These are phyloP conservation scores for Callipepla squamata DNA, from an alignment of 2,113 vertebrate species.

Conservation along the genomic window DNA sequence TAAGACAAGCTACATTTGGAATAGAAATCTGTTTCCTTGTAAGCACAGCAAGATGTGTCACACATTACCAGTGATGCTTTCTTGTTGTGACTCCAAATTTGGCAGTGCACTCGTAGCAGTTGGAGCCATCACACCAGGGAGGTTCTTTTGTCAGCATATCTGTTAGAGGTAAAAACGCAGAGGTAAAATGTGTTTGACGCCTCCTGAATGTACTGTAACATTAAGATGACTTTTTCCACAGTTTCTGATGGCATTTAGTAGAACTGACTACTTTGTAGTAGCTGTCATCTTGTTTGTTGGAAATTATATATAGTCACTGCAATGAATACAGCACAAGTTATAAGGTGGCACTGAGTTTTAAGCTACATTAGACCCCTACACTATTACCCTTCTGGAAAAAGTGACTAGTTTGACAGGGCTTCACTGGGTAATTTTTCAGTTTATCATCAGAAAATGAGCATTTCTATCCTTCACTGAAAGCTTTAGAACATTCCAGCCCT, in stretches of 20 bases:
- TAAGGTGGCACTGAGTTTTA: not conserved
- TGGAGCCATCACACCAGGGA: slow-evolving; percentile 98
- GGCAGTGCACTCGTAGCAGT: slow-evolving; percentile 95
- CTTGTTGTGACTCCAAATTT: slow-evolving; percentile 98
- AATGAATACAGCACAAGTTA: not conserved
- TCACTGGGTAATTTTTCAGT: not conserved
- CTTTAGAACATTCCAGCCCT: not conserved
- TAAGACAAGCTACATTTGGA: not conserved
- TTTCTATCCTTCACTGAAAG: not conserved
- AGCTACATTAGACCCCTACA: not conserved
- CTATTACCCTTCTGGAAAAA: not conserved
- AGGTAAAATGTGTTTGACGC: not conserved
- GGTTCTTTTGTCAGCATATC: slow-evolving; percentile 99
- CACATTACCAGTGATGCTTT: slow-evolving; percentile 94
- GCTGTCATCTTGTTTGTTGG: not conserved
- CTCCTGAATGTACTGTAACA: not conserved
- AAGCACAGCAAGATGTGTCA: not conserved
- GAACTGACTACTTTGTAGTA: not conserved
- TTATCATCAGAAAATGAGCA: not conserved
- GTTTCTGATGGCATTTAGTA: not conserved
- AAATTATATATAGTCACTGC: not conserved
- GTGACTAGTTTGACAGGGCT: not conserved
- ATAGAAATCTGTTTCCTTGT: not conserved
- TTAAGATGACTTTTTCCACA: not conserved
- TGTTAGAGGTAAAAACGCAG: slow-evolving; percentile 56